Percentiles rank a stretch among this genome's conserved stretches.
Evolutionary conservation across 2,113 vertebrate species (phyloP).

Genomic region (Isurus oxyrinchus): DNA sequence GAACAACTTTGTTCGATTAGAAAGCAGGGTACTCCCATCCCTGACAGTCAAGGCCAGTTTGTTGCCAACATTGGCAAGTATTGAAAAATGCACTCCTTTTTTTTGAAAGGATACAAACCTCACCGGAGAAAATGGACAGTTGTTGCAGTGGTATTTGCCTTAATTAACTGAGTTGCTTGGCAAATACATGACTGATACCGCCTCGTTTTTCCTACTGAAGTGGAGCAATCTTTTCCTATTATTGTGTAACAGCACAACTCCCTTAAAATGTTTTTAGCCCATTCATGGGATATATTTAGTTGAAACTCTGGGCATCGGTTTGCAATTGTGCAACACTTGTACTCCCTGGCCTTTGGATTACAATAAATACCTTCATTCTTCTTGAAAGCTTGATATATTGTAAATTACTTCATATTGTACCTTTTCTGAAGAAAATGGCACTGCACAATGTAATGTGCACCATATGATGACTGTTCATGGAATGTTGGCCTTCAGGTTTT

Average conservation of each 20-base stretch:
- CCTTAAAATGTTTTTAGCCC: background rate
- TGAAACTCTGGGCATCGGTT: background rate
- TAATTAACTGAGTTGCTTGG: background rate
- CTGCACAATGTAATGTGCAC: slow-evolving; percentile 1
- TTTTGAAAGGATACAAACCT: background rate
- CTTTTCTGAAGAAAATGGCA: background rate
- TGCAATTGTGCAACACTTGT: background rate
- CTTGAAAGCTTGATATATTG: background rate
- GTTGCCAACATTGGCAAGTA: background rate
- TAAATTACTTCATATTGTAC: background rate
- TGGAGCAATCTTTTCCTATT: background rate
- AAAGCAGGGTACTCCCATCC: background rate
- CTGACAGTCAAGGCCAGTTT: background rate
- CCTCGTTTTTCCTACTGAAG: background rate
- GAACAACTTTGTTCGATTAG: background rate
- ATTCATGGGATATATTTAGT: background rate
- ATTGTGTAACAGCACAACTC: background rate
- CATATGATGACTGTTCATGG: background rate
- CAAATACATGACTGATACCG: background rate
- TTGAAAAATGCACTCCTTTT: background rate
- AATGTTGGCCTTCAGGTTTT: background rate
- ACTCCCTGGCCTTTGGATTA: background rate
- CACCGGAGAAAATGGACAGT: background rate
- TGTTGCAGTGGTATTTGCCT: background rate
- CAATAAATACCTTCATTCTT: background rate